Base-by-base conservation (phyloP, 2,797 vertebrate species). In the Gallinago stenura region DNA sequence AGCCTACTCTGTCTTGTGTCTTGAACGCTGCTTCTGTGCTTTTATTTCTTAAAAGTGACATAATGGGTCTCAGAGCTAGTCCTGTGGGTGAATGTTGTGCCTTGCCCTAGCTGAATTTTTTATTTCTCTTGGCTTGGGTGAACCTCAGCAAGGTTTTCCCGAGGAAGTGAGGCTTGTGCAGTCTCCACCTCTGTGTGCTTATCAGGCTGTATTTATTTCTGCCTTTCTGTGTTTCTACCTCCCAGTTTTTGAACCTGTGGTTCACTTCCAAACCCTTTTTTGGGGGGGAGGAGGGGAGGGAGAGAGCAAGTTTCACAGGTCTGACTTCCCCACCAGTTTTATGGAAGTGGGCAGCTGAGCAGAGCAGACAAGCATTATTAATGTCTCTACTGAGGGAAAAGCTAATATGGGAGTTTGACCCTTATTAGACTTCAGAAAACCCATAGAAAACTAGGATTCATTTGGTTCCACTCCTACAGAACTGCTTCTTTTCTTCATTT, bases 361-460 rank as follows among this genome's bases (percentile, higher is more conserved):
- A 73, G 89, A 96, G 64, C 75, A 96, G 93, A 95, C 94, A 96
- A 73, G 85, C 87, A 90, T 95, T 94, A 94, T 57, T 96, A 95
- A 95, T 93, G 7, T 66, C 73, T 95, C 6, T 62, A 73, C 15
- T n/a, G 62, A 95, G 60, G 62, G 77, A 94, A 96, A 93, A 93
- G 39, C 43, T 96, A 81, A 84, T 89, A 79, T 22, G 39, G 84
- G 78, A 92, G 58, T 72, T 95, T 96, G 88, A 90, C 92, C 90
- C 90, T 92, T 95, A 94, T 96, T 96, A 96, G 64, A 60, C 81
- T 90, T 73, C 39, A 84, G 64, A 80, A 96, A 95, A 92, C 37
- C 83, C 64, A 51, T 70, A 92, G 71, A 79, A 96, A 94, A 64
- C 81, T 53, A 56, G 86, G 86, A 89, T 95, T 90, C 83, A 70